Evolutionary conservation across 2,113 vertebrate species (phyloP), one percentile per base, ranked within the genome.

Genomic region (Cettia cetti): DNA sequence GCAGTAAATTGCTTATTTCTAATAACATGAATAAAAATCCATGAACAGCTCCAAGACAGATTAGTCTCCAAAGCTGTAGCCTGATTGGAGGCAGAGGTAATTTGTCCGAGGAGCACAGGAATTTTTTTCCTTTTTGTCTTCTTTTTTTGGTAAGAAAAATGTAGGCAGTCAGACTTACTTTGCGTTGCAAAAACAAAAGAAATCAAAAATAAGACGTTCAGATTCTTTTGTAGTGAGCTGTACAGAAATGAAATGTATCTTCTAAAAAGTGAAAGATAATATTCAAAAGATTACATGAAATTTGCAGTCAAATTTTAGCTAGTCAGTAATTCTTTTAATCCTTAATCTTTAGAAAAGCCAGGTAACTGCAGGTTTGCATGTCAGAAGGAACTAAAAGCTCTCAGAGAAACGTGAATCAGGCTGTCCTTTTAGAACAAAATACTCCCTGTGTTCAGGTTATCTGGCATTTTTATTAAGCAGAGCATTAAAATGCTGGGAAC

Each of bases 21-120:
- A 91, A 65, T 57, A 76, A 27, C 87, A 81, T 81, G 64, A 94
- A 91, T 75, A 91, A 93, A 89, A 87, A 47, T 23, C 88, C 57
- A n/a, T 1, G 4, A 78, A 45, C 75, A 63, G 78, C 74, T 87
- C 79, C 52, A 39, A 83, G 90, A 83, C 1, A 68, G 84, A 82
- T 92, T 44, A 64, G 53, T 33, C 82, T 89, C 64, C 28, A 7
- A 89, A 80, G 49, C 6, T 59, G 59, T 7, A 72, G 72, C 40
- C 64, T 79, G 40, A 11, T 11, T 64, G 50, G 44, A 74, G 64
- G 60, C 59, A 86, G 82, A 85, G 53, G 92, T 47, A 80, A 91
- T 89, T 86, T 91, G 90, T 91, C 63, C 63, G 54, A 89, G 53
- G 21, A 44, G 31, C 54, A 44, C 16, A 68, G 17, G 23, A 15